These are phyloP conservation scores for Cherax quadricarinatus DNA, from an alignment of 1,140 invertebrate genomes.

Conservation along the genomic window DNA sequence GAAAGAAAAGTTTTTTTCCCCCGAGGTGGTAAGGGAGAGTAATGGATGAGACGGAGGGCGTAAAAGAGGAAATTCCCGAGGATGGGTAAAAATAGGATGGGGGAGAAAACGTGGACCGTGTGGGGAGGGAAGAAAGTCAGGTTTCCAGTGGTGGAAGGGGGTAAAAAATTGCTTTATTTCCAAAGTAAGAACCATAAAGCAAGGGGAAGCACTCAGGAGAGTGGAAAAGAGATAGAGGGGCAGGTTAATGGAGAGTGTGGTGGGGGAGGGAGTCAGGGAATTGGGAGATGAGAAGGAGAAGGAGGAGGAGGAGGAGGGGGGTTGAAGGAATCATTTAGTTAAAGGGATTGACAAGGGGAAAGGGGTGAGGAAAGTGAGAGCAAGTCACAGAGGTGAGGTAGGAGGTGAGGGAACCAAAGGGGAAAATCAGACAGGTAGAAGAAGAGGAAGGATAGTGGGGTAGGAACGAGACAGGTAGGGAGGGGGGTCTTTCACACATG, in stretches of 20 bases:
- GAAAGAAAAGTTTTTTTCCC: too few species aligned
- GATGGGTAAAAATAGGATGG: too few species aligned
- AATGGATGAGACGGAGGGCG: too few species aligned
- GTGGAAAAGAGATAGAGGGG: not conserved
- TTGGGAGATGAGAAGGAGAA: not conserved
- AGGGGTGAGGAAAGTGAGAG: not conserved
- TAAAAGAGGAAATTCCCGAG: too few species aligned
- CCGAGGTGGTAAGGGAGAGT: too few species aligned
- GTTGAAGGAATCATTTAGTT: not conserved
- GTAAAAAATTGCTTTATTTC: too few species aligned
- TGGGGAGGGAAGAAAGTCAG: too few species aligned
- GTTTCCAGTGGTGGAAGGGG: too few species aligned
- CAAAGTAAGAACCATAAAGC: too few species aligned
- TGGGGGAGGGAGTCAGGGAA: not conserved
- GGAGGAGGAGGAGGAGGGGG: not conserved
- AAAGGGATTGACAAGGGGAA: not conserved
- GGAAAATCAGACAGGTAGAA: not conserved
- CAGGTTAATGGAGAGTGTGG: not conserved
- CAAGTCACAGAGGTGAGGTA: not conserved
- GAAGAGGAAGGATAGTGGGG: too few species aligned
- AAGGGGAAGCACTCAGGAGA: not conserved
- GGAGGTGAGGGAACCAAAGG: not conserved
- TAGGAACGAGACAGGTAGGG: not conserved
- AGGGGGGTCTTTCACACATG: not conserved
- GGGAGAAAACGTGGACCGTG: too few species aligned